Evolutionary conservation across 2,797 vertebrate species (phyloP).

Genomic region (Poliocrania exsul): DNA sequence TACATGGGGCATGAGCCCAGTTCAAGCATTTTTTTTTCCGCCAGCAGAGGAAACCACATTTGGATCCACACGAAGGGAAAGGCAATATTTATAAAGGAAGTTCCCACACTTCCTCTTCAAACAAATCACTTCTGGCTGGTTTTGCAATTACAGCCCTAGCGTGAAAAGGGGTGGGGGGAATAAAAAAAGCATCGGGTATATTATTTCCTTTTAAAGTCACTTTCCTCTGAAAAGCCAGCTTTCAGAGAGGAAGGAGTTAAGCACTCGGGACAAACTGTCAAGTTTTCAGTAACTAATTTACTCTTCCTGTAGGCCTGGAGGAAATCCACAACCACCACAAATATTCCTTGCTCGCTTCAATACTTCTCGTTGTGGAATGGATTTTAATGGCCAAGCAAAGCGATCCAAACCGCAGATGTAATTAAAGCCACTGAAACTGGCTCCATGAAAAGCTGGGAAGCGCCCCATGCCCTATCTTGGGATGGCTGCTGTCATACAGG

Average conservation of each 20-base stretch:
- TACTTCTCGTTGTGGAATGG: constrained; percentile 53
- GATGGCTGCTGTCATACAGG: fast-evolving
- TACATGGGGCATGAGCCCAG: not conserved
- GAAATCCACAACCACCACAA: constrained; percentile 68
- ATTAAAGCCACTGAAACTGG: constrained; percentile 31
- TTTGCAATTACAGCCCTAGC: constrained; percentile 34
- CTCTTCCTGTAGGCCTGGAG: constrained; percentile 64
- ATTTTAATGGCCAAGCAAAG: constrained; percentile 56
- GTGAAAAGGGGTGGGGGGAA: not conserved
- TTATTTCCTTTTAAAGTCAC: constrained; percentile 42
- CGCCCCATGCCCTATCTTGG: fast-evolving
- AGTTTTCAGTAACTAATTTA: constrained; percentile 69
- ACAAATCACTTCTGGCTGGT: constrained; percentile 47
- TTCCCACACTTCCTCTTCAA: constrained; percentile 67
- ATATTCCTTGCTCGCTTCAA: constrained; percentile 56
- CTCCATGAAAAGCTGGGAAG: not conserved
- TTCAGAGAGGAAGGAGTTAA: constrained; percentile 54
- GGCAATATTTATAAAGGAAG: constrained; percentile 64
- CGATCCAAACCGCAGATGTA: constrained; percentile 48
- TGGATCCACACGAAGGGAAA: constrained; percentile 50
- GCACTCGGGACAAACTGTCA: constrained; percentile 19
- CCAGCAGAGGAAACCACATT: not conserved
- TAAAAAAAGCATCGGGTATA: not conserved
- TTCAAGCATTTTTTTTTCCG: not conserved
- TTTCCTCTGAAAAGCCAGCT: not conserved